Base-by-base conservation (phyloP, 2,113 vertebrate species). In the Lagopus leucura region DNA sequence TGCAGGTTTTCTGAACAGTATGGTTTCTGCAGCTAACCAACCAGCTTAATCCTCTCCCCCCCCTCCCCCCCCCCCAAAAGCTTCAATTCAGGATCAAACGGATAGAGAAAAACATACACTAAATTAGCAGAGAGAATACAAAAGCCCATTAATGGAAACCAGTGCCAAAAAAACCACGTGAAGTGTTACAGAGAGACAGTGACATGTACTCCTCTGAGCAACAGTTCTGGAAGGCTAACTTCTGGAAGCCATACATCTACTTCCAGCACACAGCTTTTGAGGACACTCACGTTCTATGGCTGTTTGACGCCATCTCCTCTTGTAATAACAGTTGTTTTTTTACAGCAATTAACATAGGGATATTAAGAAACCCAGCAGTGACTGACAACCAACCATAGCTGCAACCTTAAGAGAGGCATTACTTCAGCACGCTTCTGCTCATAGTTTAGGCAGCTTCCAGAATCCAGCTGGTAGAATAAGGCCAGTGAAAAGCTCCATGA, bases 51-150 rank as follows among this genome's bases (percentile, higher is more conserved):
- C 42, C 38, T 38, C 38, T 4, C 38, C 9, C 38, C 10, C 38
- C 38, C 38, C 38, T 8, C 38, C 38, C 36, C 42, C 15, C 21
- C 8, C 50, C 50, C 38, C 36, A 79, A 17, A 63, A 73, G 69
- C 52, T 83, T 64, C 20, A 78, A 76, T 92, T 85, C 76, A 90
- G 45, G 71, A 92, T 89, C 75, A 93, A 94, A 92, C 92, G 27
- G 9, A 81, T 19, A 70, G 19, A 21, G 0, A 60, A 75, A 2
- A 15, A 40, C 22, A 63, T 34, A 45, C 5, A 65, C 61, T 76
- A 69, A 87, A 87, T 65, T 79, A 92, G n/a, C 27, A 70, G 66
- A 19, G 24, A 90, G 45, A 92, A 82, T 28, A 92, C 20, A 63
- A 92, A 87, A 82, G 52, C 45, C 28, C 38, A 63, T 73, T 82